phyloP scores from a whole-genome alignment of 2,113 vertebrate species.

The Dasyprocta punctata region DNA sequence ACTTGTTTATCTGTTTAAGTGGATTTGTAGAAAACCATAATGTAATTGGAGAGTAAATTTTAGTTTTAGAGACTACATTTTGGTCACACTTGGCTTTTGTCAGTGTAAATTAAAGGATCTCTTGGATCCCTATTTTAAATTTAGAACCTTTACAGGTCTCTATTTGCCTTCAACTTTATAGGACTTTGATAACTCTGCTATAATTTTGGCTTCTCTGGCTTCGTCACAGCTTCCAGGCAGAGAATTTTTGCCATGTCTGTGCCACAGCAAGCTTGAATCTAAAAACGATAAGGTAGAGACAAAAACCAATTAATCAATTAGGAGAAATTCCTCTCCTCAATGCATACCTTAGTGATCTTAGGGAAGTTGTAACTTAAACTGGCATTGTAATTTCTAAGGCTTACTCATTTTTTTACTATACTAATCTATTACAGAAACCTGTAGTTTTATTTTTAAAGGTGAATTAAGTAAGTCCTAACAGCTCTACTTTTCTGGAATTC shows the following conservation, averaged over 20 bases:
- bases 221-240: neutral
- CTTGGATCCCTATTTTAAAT: constrained; percentile 53
- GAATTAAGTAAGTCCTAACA: constrained; percentile 34
- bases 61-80: constrained; percentile 67
- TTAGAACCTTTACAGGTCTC: constrained; percentile 52
- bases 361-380: constrained; percentile 46
- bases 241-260: constrained; percentile 30
- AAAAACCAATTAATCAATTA: constrained; percentile 34
- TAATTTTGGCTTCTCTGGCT: constrained; percentile 35
- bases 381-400: constrained; percentile 31
- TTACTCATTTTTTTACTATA: neutral
- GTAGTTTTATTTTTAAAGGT: constrained; percentile 50
- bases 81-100: constrained; percentile 57
- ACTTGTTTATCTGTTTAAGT: constrained; percentile 71
- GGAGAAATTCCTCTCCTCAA: constrained; percentile 9
- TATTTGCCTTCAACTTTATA: constrained; percentile 12
- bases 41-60: constrained; percentile 61
- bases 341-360: constrained; percentile 5
- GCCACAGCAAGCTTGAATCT: constrained; percentile 3
- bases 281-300: constrained; percentile 32
- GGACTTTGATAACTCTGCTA: constrained; percentile 9
- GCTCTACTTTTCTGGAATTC: constrained; percentile 47
- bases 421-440: neutral
- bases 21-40: constrained; percentile 68
- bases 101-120: constrained; percentile 48